These are phyloP conservation scores for Dryocosmus kuriphilus DNA, from an alignment of 2,888 invertebrate species.

Conservation along the genomic window DNA sequence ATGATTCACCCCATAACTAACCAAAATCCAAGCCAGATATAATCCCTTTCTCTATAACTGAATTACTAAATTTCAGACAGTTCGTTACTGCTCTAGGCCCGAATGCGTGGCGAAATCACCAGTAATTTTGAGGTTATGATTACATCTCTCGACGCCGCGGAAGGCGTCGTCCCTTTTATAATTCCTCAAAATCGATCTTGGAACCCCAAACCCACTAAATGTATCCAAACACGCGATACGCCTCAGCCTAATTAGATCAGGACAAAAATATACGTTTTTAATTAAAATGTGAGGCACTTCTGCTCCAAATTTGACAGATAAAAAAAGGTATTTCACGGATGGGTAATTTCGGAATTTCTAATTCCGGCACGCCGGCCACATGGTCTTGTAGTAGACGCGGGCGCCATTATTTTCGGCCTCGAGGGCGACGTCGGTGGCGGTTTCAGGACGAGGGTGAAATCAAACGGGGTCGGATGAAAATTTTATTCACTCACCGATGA, in stretches of 20 bases:
- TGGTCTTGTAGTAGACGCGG: conserved; percentile 63
- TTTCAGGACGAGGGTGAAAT: neutral
- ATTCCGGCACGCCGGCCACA: conserved; percentile 66
- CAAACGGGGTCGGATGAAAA: neutral
- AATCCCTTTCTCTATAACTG: neutral
- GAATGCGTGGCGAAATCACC: neutral
- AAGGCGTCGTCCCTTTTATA: conserved; percentile 21
- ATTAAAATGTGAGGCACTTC: neutral
- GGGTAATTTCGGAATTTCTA: neutral
- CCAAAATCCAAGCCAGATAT: neutral
- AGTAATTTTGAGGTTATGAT: conserved; percentile 25
- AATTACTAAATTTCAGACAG: neutral
- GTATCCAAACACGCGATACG: neutral
- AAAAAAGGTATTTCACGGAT: neutral
- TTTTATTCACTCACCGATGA: conserved; percentile 55
- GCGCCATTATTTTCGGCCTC: conserved; percentile 67
- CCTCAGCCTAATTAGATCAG: neutral
- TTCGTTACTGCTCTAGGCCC: neutral
- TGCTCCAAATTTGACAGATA: neutral
- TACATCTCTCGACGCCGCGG: neutral
- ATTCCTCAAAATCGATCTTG: conserved; percentile 30
- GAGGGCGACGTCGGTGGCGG: conserved; percentile 18
- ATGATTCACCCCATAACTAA: neutral
- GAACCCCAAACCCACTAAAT: neutral
- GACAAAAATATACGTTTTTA: neutral